A percentile compares a stretch with the other conserved stretches of the same genome.
These are phyloP conservation scores for Promerops cafer DNA, from an alignment of 2,113 vertebrate genomes.

Conservation along the genomic window DNA sequence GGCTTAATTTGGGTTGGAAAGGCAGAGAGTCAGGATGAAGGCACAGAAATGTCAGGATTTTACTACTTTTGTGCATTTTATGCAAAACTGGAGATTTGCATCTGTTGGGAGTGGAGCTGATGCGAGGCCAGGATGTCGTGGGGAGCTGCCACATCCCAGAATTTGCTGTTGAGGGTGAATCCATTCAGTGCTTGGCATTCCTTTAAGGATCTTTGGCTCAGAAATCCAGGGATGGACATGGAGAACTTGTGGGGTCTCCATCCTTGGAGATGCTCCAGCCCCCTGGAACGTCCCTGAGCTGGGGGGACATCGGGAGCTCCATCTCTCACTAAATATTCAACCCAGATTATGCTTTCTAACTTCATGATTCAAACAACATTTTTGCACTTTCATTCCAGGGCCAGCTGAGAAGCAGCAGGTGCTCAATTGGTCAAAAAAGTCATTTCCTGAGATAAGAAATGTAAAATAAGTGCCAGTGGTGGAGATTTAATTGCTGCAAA, in stretches of 20 bases:
- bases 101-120: not conserved
- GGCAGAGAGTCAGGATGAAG: not conserved
- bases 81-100: rapidly evolving
- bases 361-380: not conserved
- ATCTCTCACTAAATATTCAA: not conserved
- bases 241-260: not conserved
- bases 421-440: not conserved
- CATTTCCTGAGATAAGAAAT: not conserved
- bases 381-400: not conserved
- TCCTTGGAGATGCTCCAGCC: not conserved
- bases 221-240: rapidly evolving
- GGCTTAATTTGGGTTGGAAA: not conserved
- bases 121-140: rapidly evolving
- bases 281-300: not conserved
- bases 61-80: rapidly evolving
- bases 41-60: not conserved
- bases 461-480: not conserved
- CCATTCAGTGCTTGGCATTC: not conserved
- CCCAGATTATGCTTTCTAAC: not conserved
- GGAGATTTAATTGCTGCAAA: not conserved
- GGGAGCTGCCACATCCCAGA: not conserved
- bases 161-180: not conserved
- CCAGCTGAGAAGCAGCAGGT: not conserved
- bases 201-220: not conserved
- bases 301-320: not conserved